phyloP scores from a whole-genome alignment of 2,113 vertebrate genomes.

The Paradoxurus hermaphroditus region DNA sequence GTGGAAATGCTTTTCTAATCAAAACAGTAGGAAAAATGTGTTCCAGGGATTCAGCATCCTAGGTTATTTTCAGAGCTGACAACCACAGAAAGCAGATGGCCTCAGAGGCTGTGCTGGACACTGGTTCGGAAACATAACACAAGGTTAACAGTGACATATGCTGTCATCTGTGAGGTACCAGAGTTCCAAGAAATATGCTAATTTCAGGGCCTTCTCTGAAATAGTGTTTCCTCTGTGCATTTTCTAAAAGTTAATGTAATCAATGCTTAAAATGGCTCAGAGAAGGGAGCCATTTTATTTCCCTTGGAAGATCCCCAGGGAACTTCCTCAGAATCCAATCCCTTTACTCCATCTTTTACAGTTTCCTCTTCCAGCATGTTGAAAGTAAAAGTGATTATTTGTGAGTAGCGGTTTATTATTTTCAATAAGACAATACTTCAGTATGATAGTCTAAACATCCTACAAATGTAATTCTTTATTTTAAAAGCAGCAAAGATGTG shows the following conservation, averaged over 20 bases:
- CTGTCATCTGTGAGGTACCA: not conserved
- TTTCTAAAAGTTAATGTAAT: conserved; percentile 46
- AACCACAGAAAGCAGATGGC: conserved; percentile 52
- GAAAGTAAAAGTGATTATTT: conserved; percentile 9
- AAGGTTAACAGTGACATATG: not conserved
- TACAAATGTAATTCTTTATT: not conserved
- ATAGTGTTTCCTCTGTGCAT: conserved; percentile 19
- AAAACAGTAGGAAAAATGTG: not conserved
- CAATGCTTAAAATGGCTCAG: not conserved
- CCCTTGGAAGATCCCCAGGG: not conserved
- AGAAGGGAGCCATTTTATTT: conserved; percentile 27
- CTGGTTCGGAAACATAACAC: not conserved
- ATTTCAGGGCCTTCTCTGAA: conserved; percentile 21
- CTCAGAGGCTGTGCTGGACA: not conserved
- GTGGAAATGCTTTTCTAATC: conserved; percentile 34
- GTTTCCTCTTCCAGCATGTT: not conserved
- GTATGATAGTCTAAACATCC: not conserved
- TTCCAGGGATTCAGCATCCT: not conserved
- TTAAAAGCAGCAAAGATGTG: not conserved
- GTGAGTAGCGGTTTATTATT: not conserved
- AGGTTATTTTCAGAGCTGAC: conserved; percentile 46
- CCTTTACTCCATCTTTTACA: not conserved
- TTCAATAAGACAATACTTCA: not conserved
- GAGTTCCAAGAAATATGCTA: not conserved
- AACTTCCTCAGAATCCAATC: not conserved